Evolutionary conservation across 2,113 vertebrate species (phyloP), one percentile per base, ranked within the genome.

Genomic region (Callospermophilus lateralis): DNA sequence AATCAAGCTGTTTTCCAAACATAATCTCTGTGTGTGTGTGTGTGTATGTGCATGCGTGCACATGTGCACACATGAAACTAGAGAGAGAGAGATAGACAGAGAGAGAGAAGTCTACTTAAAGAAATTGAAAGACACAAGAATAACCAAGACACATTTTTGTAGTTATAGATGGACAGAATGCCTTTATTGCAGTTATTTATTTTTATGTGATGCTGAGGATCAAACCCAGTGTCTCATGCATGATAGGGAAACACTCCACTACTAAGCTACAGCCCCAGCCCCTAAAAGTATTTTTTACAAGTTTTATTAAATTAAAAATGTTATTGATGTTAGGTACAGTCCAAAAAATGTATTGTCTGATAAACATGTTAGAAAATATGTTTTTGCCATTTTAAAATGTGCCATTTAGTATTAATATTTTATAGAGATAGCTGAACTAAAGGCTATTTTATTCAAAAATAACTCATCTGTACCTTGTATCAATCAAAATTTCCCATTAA

Each of bases 321-420:
- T 58, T 55, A 68, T 8, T 87, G 94, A 34, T 42, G 12, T 72
- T 81, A 93, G 30, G 2, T 78, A 87, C 88, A 26, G 39, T 83
- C 39, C 37, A 89, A 65, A 1, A 70, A 80, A 19, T 76, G 1
- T 87, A 37, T 79, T 5, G 55, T 53, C 39, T 61, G 73, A 42
- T 6, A 73, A 48, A 85, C 45, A 37, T 58, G 32, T 34, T 72
- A 76, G 3, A 6, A 30, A 55, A 65, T 51, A 51, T 0, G 17
- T 84, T 24, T 80, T 58, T 48, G 70, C 70, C 11, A 88, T 89
- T 89, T 87, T 20, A 80, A 93, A 91, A 74, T 81, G n/a, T 53
- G 11, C 4, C 8, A 63, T 90, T 84, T 67, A 3, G 51, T 80
- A 24, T n/a, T 74, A 34, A 28, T 87, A 76, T 81, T 90, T 55